Evolutionary conservation across 2,797 vertebrate species (phyloP), one percentile per base, ranked within the genome.

Genomic region (Chromis chromis): DNA sequence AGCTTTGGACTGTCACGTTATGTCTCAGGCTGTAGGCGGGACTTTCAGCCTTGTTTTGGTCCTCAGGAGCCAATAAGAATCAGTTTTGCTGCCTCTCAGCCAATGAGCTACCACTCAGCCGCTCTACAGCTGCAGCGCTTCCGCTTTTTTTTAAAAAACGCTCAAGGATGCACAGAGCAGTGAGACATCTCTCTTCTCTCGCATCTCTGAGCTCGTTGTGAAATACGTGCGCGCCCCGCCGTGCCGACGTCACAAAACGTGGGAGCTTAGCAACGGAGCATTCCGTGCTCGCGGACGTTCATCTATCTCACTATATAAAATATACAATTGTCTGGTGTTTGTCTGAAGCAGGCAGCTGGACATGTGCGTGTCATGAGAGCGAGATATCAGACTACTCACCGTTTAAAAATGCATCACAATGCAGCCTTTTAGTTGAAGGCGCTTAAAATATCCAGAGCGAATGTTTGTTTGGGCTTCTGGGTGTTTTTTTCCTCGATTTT

Each of bases 1-100:
- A 61, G 72, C 65, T 76, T 78, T 62, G 36, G 49, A 53, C 55
- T 39, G 12, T 60, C 61, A 28, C 16, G 12, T 52, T 8, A 48
- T 6, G 58, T 4, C n/a, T 61, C 52, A 17, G 27, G 8, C 5
- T 14, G 58, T 50, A 49, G 87, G 90, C 76, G 86, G 86, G 84
- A 64, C 61, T 54, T 60, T 0, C 1, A 2, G 21, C 9, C 4
- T 87, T 93, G 84, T 90, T 91, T 89, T 91, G 82, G 72, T 86
- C 73, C 53, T 7, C 19, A 2, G 2, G 0, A 55, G 60, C 91
- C 91, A 91, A 89, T 88, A 9, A 22, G 19, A 68, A 0, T 17
- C 36, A 0, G 25, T 3, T 1, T 11, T 60, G 46, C n/a, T 57
- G 2, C 6, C 46, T 48, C 11, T 0, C 52, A 78, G 65, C 90